Conservation (phyloP, 2,113 vertebrate species). For the Morone saxatilis region DNA sequence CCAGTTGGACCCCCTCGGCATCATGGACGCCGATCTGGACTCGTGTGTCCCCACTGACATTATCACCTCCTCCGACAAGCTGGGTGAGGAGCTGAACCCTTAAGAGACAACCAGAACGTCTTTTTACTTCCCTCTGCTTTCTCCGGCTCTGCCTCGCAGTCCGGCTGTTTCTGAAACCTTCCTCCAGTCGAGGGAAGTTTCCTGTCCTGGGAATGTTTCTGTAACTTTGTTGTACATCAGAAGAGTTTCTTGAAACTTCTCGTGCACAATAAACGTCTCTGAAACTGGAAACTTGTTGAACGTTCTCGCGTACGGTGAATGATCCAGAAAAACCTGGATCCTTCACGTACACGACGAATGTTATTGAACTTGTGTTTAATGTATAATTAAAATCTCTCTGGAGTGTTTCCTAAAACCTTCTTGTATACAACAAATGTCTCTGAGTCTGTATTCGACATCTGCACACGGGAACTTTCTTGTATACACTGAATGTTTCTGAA, state of each 20-base stretch:
- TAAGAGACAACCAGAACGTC: neutral
- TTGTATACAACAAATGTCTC: neutral
- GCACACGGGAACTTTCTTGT: neutral
- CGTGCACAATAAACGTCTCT: neutral
- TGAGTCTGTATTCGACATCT: neutral
- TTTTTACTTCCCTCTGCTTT: too few relatives aligned
- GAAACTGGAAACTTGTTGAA: neutral
- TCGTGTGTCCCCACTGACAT: conserved; percentile 97
- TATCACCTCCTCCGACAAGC: conserved; percentile 99
- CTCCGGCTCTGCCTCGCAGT: neutral
- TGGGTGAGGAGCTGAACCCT: conserved; percentile 91
- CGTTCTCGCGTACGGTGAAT: neutral
- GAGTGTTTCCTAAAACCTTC: neutral
- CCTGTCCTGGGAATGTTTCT: neutral
- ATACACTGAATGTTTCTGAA: neutral
- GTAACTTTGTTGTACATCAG: neutral
- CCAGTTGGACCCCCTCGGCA: conserved; percentile 99
- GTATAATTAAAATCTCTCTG: neutral
- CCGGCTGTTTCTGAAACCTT: neutral
- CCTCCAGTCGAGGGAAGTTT: neutral
- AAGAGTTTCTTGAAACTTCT: neutral
- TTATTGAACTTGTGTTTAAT: neutral
- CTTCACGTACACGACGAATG: neutral
- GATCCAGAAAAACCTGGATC: neutral
- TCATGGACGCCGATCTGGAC: conserved; percentile 99